These are phyloP conservation scores for Odiellus spinosus DNA, from an alignment of 2,888 invertebrate species.

Conservation along the genomic window DNA sequence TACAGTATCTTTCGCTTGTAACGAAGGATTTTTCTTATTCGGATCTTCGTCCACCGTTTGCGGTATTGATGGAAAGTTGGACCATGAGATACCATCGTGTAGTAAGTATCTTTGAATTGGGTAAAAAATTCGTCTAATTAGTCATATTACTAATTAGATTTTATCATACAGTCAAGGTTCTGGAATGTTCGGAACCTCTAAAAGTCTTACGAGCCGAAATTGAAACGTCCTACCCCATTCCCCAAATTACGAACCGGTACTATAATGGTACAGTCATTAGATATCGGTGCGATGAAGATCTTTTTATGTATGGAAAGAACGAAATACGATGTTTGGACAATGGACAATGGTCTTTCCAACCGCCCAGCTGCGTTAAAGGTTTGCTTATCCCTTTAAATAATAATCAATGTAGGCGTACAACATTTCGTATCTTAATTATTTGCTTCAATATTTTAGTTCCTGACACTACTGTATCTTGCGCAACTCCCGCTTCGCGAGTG, in stretches of 20 bases:
- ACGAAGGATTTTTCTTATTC: constrained; percentile 14
- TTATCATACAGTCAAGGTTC: not conserved
- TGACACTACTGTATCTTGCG: not conserved
- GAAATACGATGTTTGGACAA: constrained; percentile 7
- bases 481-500: constrained; percentile 8
- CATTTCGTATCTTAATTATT: too few species aligned
- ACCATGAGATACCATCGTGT: constrained; percentile 15
- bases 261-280: constrained; percentile 7
- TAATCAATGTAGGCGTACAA: too few species aligned
- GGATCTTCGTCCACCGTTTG: constrained; percentile 15
- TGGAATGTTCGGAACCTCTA: not conserved
- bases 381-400: too few species aligned
- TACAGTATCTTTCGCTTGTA: constrained; percentile 13
- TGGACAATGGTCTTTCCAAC: constrained; percentile 9
- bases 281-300: constrained; percentile 5
- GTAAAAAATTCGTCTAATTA: too few species aligned
- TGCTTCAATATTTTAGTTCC: too few species aligned
- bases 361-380: constrained; percentile 13
- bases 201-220: constrained; percentile 5
- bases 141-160: too few species aligned
- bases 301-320: too few species aligned
- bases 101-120: constrained; percentile 2
- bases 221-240: not conserved
- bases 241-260: constrained; percentile 4
- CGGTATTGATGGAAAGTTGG: constrained; percentile 14